Conservation (phyloP, 64 coral and sea anemone species). For the Montipora sp. region DNA sequence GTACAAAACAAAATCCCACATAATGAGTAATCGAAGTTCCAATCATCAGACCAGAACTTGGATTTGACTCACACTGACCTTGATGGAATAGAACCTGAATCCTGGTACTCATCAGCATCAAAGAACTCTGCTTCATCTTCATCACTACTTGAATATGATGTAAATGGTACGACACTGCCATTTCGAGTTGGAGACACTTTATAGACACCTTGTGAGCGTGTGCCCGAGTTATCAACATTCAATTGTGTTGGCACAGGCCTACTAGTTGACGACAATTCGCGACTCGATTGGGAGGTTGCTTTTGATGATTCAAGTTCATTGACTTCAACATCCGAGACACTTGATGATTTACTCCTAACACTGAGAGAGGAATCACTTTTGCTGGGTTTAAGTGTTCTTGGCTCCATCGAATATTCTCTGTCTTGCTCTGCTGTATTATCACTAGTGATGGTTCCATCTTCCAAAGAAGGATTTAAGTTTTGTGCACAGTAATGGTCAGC, state of each 20-base stretch:
- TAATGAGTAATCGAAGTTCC: too few species aligned
- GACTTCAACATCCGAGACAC: not conserved
- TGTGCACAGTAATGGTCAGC: constrained; percentile 59
- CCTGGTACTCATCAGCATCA: constrained; percentile 91
- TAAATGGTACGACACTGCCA: constrained; percentile 69
- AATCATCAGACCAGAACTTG: too few species aligned
- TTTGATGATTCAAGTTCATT: constrained; percentile 19
- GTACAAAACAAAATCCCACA: too few species aligned
- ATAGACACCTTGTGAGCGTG: constrained; percentile 56
- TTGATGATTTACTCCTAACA: constrained; percentile 48
- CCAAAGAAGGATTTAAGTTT: not conserved
- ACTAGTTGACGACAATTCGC: constrained; percentile 45
- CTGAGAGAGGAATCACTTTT: constrained; percentile 86
- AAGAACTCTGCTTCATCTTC: constrained; percentile 98
- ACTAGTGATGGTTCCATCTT: not conserved
- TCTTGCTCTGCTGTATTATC: not conserved
- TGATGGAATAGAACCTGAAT: constrained; percentile 21
- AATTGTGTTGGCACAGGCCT: constrained; percentile 3
- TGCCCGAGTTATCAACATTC: not conserved
- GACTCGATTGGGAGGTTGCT: constrained; percentile 47
- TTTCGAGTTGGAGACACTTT: constrained; percentile 53
- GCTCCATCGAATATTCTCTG: constrained; percentile 46
- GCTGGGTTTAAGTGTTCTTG: constrained; percentile 68
- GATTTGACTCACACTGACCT: not conserved
- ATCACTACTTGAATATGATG: constrained; percentile 98